These are phyloP conservation scores for Nyctibius bracteatus DNA, from an alignment of 2,113 vertebrate species.

Conservation along the genomic window DNA sequence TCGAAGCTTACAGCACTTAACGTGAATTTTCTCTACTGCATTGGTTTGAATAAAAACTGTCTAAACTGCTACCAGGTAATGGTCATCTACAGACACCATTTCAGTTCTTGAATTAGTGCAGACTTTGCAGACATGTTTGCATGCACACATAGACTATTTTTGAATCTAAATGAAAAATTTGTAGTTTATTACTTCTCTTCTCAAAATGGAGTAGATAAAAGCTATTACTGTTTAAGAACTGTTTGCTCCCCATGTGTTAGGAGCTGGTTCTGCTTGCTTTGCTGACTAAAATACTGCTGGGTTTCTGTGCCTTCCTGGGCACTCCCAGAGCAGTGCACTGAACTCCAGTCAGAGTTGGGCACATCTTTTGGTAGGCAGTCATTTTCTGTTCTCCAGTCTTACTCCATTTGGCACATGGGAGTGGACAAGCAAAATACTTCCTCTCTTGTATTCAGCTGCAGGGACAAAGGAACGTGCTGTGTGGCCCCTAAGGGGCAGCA, in stretches of 20 bases:
- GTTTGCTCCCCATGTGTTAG: neutral
- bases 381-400: neutral
- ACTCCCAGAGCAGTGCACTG: neutral
- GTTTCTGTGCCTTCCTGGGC: neutral
- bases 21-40: neutral
- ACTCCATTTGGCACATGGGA: neutral
- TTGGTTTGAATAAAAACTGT: neutral
- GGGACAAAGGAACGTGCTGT: neutral
- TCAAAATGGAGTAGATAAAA: neutral
- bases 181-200: neutral
- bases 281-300: neutral
- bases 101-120: neutral
- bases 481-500: neutral
- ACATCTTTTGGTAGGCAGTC: neutral
- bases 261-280: neutral
- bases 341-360: neutral
- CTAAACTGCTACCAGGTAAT: slow-evolving; percentile 9
- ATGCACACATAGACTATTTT: neutral
- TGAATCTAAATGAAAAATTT: neutral
- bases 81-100: neutral
- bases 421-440: neutral
- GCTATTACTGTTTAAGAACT: neutral
- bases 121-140: neutral
- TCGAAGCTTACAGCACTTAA: neutral
- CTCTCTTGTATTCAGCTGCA: neutral